Conservation (phyloP, 2,113 vertebrate genomes). For the Aphyosemion australe region DNA sequence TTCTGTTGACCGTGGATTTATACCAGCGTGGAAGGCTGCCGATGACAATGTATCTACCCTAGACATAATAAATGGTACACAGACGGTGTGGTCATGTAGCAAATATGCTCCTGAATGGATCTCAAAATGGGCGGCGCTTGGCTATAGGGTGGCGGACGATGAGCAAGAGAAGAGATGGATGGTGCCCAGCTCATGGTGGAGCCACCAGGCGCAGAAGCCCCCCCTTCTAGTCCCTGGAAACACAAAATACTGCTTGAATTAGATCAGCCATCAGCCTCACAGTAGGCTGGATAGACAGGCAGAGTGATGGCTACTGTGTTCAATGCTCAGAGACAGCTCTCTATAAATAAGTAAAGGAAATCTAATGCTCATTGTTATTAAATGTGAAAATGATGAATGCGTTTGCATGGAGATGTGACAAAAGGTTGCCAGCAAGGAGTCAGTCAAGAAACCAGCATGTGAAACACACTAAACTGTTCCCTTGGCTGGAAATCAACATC, state of each 20-base stretch:
- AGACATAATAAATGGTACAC: conserved; percentile 68
- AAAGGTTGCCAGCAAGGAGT: conserved; percentile 28
- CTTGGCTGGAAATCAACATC: conserved; percentile 36
- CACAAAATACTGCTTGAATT: conserved; percentile 50
- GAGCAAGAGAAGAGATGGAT: conserved; percentile 63
- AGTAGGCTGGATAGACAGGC: conserved; percentile 35
- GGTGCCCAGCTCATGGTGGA: conserved; percentile 68
- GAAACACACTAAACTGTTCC: conserved; percentile 9
- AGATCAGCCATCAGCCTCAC: conserved; percentile 45
- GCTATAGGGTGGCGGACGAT: conserved; percentile 40
- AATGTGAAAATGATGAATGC: conserved; percentile 56
- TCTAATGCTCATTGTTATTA: conserved; percentile 54
- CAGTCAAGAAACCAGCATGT: conserved; percentile 14
- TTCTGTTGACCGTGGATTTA: conserved; percentile 68
- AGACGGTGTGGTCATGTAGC: conserved; percentile 64
- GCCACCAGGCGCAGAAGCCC: conserved; percentile 61
- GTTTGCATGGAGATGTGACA: conserved; percentile 37
- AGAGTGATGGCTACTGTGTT: conserved; percentile 52
- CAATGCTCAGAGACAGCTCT: conserved; percentile 29
- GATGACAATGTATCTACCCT: conserved; percentile 68
- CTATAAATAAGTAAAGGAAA: conserved; percentile 48
- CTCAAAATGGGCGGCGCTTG: conserved; percentile 59
- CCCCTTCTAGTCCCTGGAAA: conserved; percentile 50
- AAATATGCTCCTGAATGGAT: conserved; percentile 73
- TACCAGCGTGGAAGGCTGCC: conserved; percentile 56